Conservation (phyloP, 2,888 invertebrate genomes). For the Napeogenes inachia region DNA sequence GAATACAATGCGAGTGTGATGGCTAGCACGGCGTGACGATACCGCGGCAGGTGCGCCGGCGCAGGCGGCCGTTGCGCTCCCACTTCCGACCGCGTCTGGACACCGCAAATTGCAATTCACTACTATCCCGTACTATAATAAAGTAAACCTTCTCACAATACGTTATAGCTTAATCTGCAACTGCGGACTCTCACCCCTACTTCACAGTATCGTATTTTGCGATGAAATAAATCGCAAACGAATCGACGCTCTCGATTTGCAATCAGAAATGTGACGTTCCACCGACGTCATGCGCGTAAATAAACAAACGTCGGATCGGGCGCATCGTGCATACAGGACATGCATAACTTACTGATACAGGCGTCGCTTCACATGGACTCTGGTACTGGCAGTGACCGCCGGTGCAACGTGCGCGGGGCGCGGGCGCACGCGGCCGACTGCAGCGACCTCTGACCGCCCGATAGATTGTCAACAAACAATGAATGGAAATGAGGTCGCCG, state of each 20-base stretch:
- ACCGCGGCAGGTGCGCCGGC: slow-evolving; percentile 53
- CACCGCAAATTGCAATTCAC: slow-evolving; percentile 44
- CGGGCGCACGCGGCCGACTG: too few relatives aligned
- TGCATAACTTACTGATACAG: slow-evolving; percentile 66
- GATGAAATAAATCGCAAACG: too few relatives aligned
- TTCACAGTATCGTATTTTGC: neutral
- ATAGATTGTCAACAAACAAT: slow-evolving; percentile 67
- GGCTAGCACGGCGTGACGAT: slow-evolving; percentile 46
- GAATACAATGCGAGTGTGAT: slow-evolving; percentile 15
- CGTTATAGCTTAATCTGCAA: neutral
- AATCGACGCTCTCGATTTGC: neutral
- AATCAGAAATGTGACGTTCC: slow-evolving; percentile 8
- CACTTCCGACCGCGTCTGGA: slow-evolving; percentile 51
- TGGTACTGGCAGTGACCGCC: too few relatives aligned
- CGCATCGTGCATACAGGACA: slow-evolving; percentile 58
- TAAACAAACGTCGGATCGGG: slow-evolving; percentile 43
- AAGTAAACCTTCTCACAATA: slow-evolving; percentile 9
- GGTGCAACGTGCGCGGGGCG: too few relatives aligned
- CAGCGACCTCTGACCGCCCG: slow-evolving; percentile 52
- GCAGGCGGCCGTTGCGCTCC: slow-evolving; percentile 41
- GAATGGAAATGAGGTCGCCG: slow-evolving; percentile 64
- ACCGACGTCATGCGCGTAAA: slow-evolving; percentile 26
- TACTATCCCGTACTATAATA: slow-evolving; percentile 16
- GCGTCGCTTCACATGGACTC: slow-evolving; percentile 7
- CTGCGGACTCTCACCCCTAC: slow-evolving; percentile 22